Conservation (phyloP, 2,888 invertebrate species). For the Tenthredo mesomela region DNA sequence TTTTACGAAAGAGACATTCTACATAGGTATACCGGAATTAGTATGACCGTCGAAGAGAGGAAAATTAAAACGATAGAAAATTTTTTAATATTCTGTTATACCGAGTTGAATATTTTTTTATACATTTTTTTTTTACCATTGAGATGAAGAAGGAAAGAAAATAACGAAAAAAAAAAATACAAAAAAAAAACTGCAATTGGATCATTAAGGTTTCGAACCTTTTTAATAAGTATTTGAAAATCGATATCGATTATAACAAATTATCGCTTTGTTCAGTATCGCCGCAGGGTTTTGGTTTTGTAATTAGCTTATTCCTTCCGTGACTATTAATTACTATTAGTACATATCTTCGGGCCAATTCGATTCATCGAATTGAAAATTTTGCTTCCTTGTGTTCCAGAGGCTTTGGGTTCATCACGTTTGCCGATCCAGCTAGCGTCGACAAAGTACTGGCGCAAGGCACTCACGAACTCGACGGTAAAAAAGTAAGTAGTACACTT, state of each 20-base stretch:
- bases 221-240: neutral
- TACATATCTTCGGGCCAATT: neutral
- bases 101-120: neutral
- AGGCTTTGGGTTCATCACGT: constrained; percentile 99
- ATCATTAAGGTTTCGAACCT: neutral
- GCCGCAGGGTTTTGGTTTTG: neutral
- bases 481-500: constrained; percentile 89
- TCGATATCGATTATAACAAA: neutral
- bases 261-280: neutral
- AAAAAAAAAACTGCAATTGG: neutral
- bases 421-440: constrained; percentile 98
- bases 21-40: neutral
- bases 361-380: constrained; percentile 21
- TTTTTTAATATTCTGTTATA: neutral
- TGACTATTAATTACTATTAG: constrained; percentile 25
- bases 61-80: neutral
- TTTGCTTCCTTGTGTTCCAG: constrained; percentile 81
- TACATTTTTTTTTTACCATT: neutral
- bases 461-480: constrained; percentile 99
- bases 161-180: no score
- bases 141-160: no score
- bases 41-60: neutral
- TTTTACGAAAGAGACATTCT: neutral
- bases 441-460: constrained; percentile 99
- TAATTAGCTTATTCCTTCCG: constrained; percentile 18